Evolutionary conservation across 2,888 invertebrate genomes (phyloP).

Genomic region (Hirtodrosophila duncani): DNA sequence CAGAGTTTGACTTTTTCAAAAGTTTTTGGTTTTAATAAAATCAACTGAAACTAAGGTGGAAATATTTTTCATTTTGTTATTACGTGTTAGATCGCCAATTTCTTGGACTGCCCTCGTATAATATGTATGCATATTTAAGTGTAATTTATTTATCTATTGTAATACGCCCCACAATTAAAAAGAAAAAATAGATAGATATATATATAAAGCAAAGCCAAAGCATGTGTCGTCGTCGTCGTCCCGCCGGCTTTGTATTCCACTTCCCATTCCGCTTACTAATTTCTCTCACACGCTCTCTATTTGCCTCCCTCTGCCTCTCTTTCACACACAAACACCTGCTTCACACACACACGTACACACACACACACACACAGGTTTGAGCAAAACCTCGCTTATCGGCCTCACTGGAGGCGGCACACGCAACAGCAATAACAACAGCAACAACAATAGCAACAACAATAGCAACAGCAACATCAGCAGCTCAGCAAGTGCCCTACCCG

Average conservation of each 20-base stretch:
- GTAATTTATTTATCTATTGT: constrained; percentile 49
- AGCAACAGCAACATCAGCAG: constrained; percentile 82
- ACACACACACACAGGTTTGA: constrained; percentile 81
- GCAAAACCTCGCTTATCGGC: constrained; percentile 88
- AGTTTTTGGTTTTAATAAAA: no score
- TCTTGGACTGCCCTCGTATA: no score
- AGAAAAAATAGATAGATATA: no score
- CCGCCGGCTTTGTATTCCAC: constrained; percentile 9
- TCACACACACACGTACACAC: background rate
- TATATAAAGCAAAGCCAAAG: no score
- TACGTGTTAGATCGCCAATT: no score
- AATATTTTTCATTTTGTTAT: no score
- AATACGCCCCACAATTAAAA: constrained; percentile 70
- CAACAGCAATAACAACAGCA: constrained; percentile 76
- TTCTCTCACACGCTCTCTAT: constrained; percentile 62
- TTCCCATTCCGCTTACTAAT: constrained; percentile 35
- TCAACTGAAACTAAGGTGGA: no score
- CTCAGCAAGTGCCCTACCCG: background rate
- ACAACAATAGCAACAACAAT: constrained; percentile 65
- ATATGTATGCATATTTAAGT: constrained; percentile 30
- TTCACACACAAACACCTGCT: background rate
- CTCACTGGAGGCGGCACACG: constrained; percentile 84
- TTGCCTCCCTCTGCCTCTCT: background rate
- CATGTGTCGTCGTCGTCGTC: constrained; percentile 27
- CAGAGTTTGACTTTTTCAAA: no score